phyloP scores from a whole-genome alignment of 1,140 invertebrate genomes.

The Drosophila yakuba region DNA sequence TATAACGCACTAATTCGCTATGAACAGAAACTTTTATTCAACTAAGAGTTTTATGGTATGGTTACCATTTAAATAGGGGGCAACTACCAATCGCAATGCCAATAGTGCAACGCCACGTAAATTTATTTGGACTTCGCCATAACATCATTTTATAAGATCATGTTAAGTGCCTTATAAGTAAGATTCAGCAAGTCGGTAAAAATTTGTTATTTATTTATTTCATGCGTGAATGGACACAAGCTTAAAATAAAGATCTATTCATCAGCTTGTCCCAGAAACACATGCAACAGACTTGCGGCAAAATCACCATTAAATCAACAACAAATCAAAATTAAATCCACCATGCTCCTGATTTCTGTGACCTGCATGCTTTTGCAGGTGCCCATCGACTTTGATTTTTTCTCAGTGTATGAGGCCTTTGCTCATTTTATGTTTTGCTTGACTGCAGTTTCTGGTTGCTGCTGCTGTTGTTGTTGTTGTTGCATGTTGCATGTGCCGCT shows the following conservation, averaged over 20 bases:
- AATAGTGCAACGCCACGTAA: background rate
- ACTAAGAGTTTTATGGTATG: too few species aligned
- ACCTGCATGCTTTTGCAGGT: background rate
- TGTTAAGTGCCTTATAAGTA: background rate
- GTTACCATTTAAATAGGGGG: too few species aligned
- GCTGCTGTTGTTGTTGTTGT: conserved; percentile 37
- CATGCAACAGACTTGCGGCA: background rate
- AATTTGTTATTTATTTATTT: conserved; percentile 46
- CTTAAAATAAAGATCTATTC: conserved; percentile 36
- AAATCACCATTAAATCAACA: conserved; percentile 1
- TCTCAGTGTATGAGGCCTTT: conserved; percentile 11
- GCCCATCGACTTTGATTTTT: background rate
- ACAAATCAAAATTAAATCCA: conserved; percentile 2
- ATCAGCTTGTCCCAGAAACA: conserved; percentile 19
- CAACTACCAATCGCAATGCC: too few species aligned
- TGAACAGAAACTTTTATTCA: too few species aligned
- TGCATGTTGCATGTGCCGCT: conserved; percentile 50
- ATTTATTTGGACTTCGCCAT: conserved; percentile 6
- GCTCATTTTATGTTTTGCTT: conserved; percentile 64
- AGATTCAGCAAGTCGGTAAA: conserved; percentile 11
- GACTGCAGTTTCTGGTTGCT: conserved; percentile 75
- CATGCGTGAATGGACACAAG: background rate
- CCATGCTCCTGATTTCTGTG: background rate
- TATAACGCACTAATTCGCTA: too few species aligned
- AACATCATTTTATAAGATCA: conserved; percentile 3